Percentiles rank a stretch among this genome's conserved stretches.
phyloP scores from a whole-genome alignment of 2,888 invertebrate genomes.

The Osedax fenrisi region DNA sequence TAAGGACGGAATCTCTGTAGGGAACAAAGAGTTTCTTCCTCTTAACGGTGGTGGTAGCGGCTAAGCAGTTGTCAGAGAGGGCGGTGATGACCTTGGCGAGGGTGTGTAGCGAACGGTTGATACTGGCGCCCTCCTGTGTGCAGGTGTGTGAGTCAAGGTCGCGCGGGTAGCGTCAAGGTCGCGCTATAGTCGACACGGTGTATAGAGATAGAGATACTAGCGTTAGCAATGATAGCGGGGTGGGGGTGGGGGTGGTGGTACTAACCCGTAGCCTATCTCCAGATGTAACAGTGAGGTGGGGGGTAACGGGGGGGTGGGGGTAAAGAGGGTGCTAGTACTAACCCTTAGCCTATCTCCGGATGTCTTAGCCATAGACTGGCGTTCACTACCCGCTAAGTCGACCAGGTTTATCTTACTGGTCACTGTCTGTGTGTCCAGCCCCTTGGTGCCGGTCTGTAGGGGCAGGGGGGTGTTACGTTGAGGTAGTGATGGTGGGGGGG shows the following conservation, averaged over 20 bases:
- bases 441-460: constrained; percentile 38
- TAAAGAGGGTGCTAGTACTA: too few relatives aligned
- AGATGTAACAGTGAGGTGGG: too few relatives aligned
- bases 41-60: constrained; percentile 57
- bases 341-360: constrained; percentile 60
- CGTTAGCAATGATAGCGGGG: background rate
- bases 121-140: constrained; percentile 48
- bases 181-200: too few relatives aligned
- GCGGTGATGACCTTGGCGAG: constrained; percentile 69
- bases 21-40: constrained; percentile 59
- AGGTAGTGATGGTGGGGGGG: too few relatives aligned
- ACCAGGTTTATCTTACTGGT: constrained; percentile 68
- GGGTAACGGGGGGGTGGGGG: too few relatives aligned
- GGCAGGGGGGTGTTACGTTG: too few relatives aligned
- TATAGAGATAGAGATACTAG: background rate
- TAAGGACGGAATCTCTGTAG: constrained; percentile 68
- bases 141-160: background rate
- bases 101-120: constrained; percentile 62
- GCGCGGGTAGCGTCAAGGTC: background rate
- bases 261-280: too few relatives aligned
- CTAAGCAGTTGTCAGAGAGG: constrained; percentile 56
- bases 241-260: too few relatives aligned
- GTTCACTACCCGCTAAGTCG: constrained; percentile 70
- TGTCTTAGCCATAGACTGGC: constrained; percentile 59
- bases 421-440: constrained; percentile 51